Base-by-base conservation (phyloP, 1,140 invertebrate genomes). In the Sminthurides bifidus region DNA sequence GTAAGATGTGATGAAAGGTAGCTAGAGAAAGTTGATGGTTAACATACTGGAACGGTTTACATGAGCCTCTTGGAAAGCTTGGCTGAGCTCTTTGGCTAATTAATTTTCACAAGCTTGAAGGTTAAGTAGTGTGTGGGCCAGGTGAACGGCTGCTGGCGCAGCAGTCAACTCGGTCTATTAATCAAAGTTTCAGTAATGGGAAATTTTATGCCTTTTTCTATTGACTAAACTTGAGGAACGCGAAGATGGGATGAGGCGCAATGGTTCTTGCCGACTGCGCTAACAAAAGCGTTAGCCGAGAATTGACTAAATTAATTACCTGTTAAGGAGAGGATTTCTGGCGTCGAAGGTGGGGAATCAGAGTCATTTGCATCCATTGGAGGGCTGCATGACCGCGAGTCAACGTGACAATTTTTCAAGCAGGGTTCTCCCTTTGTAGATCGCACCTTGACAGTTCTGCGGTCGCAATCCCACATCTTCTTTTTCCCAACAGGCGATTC, bases 401-500 rank as follows among this genome's bases (percentile, higher is more conserved):
- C 6, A 43, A n/a, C 40, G n/a, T 43, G 19, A 5, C 19, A 8
- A 8, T 23, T 21, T 14, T 14, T 21, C 14, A 45, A 30, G 30
- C 10, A 17, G 3, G 17, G 19, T 12, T 14, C 15, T 30, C 17
- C n/a, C 17, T 40, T 52, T 40, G 26, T n/a, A n/a, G n/a, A n/a
- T n/a, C n/a, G n/a, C n/a, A 38, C 19, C 12, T 26, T 54, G 27
- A 46, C 31, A 31, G 35, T 23, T 23, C 48, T 8, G 5, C 43
- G 37, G 27, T 53, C 58, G 38, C 54, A 60, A 23, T 60, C 58
- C 58, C 58, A 60, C 15, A 60, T 60, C 21, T 56, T 60, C 50
- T 53, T 49, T 19, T 23, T 54, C 35, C 5, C 23, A 6, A 6
- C 6, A 4, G 4, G 31, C 8, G 19, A 8, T 8, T 15, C 33